Conservation (phyloP, 2,113 vertebrate genomes). For the Anguilla rostrata region DNA sequence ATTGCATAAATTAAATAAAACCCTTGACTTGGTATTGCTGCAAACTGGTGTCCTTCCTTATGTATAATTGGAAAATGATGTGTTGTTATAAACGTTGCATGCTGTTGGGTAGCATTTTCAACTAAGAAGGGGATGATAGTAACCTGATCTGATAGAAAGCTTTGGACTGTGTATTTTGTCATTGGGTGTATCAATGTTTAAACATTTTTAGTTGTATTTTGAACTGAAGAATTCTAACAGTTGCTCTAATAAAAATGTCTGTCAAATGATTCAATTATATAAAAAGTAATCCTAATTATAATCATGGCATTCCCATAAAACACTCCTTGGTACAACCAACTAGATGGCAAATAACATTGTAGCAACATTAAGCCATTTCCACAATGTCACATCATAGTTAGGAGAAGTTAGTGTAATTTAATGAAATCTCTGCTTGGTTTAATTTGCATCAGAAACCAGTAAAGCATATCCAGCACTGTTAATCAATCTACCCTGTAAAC, state of each 20-base stretch:
- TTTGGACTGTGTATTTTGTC: not conserved
- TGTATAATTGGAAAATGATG: conserved; percentile 70
- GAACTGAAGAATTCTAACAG: not conserved
- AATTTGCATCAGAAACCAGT: not conserved
- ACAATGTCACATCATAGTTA: not conserved
- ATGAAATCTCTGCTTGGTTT: not conserved
- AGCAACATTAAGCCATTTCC: not conserved
- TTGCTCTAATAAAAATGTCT: not conserved
- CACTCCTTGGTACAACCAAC: not conserved
- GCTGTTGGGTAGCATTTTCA: not conserved
- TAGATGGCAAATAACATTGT: not conserved
- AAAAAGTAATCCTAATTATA: not conserved
- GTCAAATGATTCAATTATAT: not conserved
- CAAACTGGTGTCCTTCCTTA: conserved; percentile 73
- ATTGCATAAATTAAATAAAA: conserved; percentile 76
- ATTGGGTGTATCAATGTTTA: no score
- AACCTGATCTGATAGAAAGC: not conserved
- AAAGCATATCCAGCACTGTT: not conserved
- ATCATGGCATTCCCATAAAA: not conserved
- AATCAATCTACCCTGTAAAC: not conserved
- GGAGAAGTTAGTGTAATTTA: not conserved
- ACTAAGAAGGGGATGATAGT: not conserved
- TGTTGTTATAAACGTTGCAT: conserved; percentile 55
- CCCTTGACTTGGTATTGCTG: conserved; percentile 73
- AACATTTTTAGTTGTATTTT: not conserved